Base-by-base conservation (phyloP, 2,888 invertebrate species). In the Clusia tigrina region DNA sequence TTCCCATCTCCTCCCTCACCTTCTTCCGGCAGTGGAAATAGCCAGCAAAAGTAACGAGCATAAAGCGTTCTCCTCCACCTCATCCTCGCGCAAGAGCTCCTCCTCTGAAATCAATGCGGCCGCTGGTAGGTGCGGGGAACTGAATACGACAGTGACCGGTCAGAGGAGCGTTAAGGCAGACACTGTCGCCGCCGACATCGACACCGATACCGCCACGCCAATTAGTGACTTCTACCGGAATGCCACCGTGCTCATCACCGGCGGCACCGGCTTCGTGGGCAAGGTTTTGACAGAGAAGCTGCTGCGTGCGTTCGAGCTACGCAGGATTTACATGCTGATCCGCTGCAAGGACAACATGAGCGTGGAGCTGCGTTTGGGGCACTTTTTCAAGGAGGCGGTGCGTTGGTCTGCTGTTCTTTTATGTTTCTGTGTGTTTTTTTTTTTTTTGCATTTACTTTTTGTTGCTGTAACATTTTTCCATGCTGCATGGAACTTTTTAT, bases 231-330 rank as follows among this genome's bases (percentile, higher is more conserved):
- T 83, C 71, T 84, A 83, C 71, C 71, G 73, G n/a, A 69, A 80
- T 70, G 74, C 84, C 48, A 83, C 81, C 53, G 71, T 84, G 62
- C 77, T 84, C 63, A 84, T 84, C 63, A 84, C 84, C 37, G 84
- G 84, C 52, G 84, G 83, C 42, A 84, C 83, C 15, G 84, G 84
- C 32, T 84, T 84, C 68, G 77, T 84, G 69, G 84, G 84, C 54
- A 84, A 84, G 70, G 82, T 84, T 67, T 73, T 84, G 51, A 81
- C 82, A 67, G 79, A 84, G 70, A 84, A 84, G 70, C 72, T 84
- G 66, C 72, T 84, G 64, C 77, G 78, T 67, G 69, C 79, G 60
- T 83, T 83, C 74, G 75, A 79, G 55, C 68, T 84, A 62, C 78
- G 78, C 67, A 80, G 76, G 72, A 82, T 84, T 73, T 84, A 81